Evolutionary conservation across 2,888 invertebrate genomes (phyloP), one percentile per base, ranked within the genome.

Genomic region (Graphium colonna): DNA sequence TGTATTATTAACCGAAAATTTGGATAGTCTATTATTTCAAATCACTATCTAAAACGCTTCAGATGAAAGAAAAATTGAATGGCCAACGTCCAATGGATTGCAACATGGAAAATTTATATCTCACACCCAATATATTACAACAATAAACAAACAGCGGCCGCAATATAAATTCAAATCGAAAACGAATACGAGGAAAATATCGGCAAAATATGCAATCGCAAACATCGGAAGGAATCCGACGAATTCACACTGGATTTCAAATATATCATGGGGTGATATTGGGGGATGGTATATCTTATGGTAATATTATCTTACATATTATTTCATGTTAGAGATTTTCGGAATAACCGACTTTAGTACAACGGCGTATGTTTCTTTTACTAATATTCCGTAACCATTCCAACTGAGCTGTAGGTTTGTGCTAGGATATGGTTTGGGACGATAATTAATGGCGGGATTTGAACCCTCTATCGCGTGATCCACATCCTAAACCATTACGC

Each of bases 181-280:
- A 42, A 42, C n/a, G 13, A 33, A 17, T 31, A 45, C 16, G 31
- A 21, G 10, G 21, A 41, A 38, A 63, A 62, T 64, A 60, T 59
- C 40, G 56, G 59, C 48, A 12, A 38, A 36, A 36, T 33, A n/a
- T 33, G 33, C n/a, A n/a, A 3, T 33, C 10, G 33, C 33, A n/a
- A 33, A 45, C 4, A 33, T 16, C 8, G 33, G 7, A 36, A 31
- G 28, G 13, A 43, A 31, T 44, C n/a, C 16, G 16, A 1, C n/a
- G 17, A 10, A 40, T 10, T 17, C 10, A n/a, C 4, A 40, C 10
- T 15, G 1, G 12, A 10, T 7, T 31, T 31, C 9, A 1, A 31
- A 31, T 31, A 10, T 31, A 31, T 9, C 31, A 10, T 31, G 31
- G 31, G 10, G 10, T 31, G 31, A 21, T 21, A 3, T 2, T 21